Base-by-base conservation (phyloP, 2,113 vertebrate species). In the Seriola aureovittata region DNA sequence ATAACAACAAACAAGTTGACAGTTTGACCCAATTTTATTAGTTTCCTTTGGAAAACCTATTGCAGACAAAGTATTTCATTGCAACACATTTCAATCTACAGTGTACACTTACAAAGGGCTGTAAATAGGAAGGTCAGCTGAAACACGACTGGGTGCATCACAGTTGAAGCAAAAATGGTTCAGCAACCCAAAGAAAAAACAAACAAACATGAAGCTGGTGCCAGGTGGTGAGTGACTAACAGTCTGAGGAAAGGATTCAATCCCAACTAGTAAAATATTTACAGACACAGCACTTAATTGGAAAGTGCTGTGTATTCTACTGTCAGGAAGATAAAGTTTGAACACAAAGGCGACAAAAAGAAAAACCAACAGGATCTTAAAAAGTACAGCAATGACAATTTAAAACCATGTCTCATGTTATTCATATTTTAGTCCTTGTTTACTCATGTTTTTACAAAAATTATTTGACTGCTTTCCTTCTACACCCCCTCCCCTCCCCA, bases 21-120 rank as follows among this genome's bases (percentile, higher is more conserved):
- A 73, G 59, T 88, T 89, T 74, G 64, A 95, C 84, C 94, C 93
- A 93, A 92, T 97, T 98, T 98, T 97, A 97, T 98, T 98, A 96
- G 85, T 87, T 88, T 93, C 83, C 90, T 93, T 88, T 96, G 95
- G 96, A 97, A 97, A 98, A 97, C 96, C 94, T 86, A 95, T 95
- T 94, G 92, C 95, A 97, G 96, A 97, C 96, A 97, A 95, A 88
- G 86, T 72, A 74, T 79, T 87, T 96, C 93, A 96, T 96, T 94
- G 96, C 95, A 94, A 95, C 95, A 95, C 91, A 88, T 78, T 90
- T 91, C 75, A 84, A 77, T 86, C 83, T 88, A 93, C 95, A 92
- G 93, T 93, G 92, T 94, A 93, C 94, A 96, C 93, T 95, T 94
- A 95, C 93, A 94, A 88, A 94, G 87, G 94, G 40, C 34, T 94